Percentiles rank a stretch among this genome's conserved stretches.
Conservation (phyloP, 2,888 invertebrate species). For the Acrocera orbiculus region DNA sequence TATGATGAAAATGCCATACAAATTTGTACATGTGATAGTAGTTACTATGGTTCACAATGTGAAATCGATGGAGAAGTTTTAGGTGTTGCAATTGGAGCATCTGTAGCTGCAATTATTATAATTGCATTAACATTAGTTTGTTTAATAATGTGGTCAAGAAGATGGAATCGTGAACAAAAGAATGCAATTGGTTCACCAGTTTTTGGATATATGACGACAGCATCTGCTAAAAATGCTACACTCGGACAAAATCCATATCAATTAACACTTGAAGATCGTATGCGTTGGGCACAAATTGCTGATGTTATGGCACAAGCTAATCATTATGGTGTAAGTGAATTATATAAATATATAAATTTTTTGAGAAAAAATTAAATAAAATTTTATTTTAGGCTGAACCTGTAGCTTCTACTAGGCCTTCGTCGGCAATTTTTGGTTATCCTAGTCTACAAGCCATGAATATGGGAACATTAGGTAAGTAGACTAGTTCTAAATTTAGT, state of each 20-base stretch:
- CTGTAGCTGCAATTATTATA: constrained; percentile 72
- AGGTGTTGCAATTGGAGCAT: constrained; percentile 79
- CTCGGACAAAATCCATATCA: constrained; percentile 60
- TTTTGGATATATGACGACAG: constrained; percentile 69
- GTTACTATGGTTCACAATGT: constrained; percentile 69
- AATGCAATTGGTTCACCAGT: constrained; percentile 61
- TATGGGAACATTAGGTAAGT: constrained; percentile 21
- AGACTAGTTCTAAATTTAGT: too few relatives aligned
- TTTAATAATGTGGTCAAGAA: constrained; percentile 80
- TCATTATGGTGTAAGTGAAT: constrained; percentile 57
- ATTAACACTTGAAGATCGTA: constrained; percentile 59
- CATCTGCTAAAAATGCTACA: constrained; percentile 46
- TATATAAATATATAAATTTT: not conserved
- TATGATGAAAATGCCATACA: constrained; percentile 43
- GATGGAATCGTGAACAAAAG: constrained; percentile 81
- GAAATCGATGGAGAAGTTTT: constrained; percentile 85
- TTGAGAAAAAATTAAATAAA: not conserved
- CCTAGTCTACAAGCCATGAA: constrained; percentile 38
- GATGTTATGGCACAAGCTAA: constrained; percentile 76
- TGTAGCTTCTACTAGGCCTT: constrained; percentile 50
- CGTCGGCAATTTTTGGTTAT: constrained; percentile 71
- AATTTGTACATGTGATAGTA: constrained; percentile 53
- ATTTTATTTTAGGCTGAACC: constrained; percentile 42
- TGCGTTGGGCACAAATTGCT: constrained; percentile 78
- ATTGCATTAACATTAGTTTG: constrained; percentile 74